Conservation (phyloP, 2,797 vertebrate species). For the Synanceia verrucosa region DNA sequence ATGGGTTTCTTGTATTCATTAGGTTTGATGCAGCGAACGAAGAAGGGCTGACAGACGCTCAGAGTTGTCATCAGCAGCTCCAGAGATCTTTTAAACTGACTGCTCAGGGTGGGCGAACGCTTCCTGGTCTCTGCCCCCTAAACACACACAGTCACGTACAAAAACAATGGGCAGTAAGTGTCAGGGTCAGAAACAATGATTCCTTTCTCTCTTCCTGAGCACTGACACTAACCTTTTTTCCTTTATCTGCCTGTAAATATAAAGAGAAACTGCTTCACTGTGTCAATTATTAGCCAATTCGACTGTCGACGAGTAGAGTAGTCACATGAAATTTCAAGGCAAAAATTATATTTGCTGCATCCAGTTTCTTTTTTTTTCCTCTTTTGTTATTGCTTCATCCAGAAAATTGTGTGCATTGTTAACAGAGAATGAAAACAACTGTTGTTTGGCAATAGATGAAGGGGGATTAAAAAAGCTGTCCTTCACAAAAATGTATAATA, state of each 20-base stretch:
- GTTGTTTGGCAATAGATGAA: too few relatives aligned
- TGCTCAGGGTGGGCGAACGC: constrained; percentile 98
- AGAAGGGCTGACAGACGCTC: constrained; percentile 96
- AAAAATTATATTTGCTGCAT: too few relatives aligned
- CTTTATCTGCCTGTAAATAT: constrained; percentile 28
- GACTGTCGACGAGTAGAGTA: too few relatives aligned
- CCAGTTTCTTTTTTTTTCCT: too few relatives aligned
- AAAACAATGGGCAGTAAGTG: constrained; percentile 35
- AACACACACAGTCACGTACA: constrained; percentile 41
- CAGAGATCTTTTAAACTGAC: constrained; percentile 98
- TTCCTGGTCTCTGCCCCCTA: constrained; percentile 98
- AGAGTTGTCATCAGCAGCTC: constrained; percentile 97
- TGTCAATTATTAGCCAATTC: too few relatives aligned
- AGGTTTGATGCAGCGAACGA: constrained; percentile 98
- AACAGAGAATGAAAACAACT: too few relatives aligned
- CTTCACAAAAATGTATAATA: too few relatives aligned
- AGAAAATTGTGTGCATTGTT: too few relatives aligned
- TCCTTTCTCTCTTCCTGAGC: constrained; percentile 54
- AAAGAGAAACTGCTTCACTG: too few relatives aligned
- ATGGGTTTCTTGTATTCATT: constrained; percentile 98
- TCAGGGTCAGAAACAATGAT: constrained; percentile 60
- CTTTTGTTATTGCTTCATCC: too few relatives aligned
- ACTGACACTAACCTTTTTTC: constrained; percentile 34
- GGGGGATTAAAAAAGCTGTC: too few relatives aligned
- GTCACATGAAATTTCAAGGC: too few relatives aligned